These are phyloP conservation scores for Himalopsyche phryganea DNA, from an alignment of 1,140 invertebrate species.

Conservation along the genomic window DNA sequence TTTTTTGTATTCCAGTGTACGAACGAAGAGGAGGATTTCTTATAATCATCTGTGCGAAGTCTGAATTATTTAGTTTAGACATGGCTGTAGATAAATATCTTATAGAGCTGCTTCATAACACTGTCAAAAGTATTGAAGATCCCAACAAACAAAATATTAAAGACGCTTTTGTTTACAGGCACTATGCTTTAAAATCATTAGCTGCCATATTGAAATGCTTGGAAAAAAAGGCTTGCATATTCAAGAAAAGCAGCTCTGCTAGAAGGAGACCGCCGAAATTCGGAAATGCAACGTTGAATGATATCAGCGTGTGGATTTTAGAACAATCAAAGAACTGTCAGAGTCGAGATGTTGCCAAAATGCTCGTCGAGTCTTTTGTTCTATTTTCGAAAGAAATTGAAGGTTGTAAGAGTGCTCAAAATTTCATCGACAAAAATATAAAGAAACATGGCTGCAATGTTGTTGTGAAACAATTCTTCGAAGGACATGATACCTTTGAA, in stretches of 20 bases:
- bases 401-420: not conserved
- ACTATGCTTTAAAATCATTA: conserved; percentile 19
- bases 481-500: not conserved
- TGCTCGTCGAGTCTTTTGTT: conserved; percentile 12
- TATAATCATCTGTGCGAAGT: conserved; percentile 15
- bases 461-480: conserved; percentile 16
- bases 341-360: conserved; percentile 3
- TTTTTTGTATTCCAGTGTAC: conserved; percentile 25
- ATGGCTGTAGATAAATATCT: conserved; percentile 26
- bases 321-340: conserved; percentile 11
- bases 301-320: conserved; percentile 25
- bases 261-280: conserved; percentile 23
- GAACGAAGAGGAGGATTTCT: conserved; percentile 21
- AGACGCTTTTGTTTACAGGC: conserved; percentile 3
- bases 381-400: conserved; percentile 13
- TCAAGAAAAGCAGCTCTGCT: not conserved
- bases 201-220: conserved; percentile 21
- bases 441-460: conserved; percentile 4
- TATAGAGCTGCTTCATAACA: conserved; percentile 21
- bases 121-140: conserved; percentile 21
- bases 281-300: conserved; percentile 9
- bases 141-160: not conserved
- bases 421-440: conserved; percentile 8
- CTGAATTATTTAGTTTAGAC: conserved; percentile 16
- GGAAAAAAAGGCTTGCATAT: conserved; percentile 10